A percentile compares a stretch with the other conserved stretches of the same genome.
Conservation (phyloP, 2,888 invertebrate species). For the Melanotus villosus region DNA sequence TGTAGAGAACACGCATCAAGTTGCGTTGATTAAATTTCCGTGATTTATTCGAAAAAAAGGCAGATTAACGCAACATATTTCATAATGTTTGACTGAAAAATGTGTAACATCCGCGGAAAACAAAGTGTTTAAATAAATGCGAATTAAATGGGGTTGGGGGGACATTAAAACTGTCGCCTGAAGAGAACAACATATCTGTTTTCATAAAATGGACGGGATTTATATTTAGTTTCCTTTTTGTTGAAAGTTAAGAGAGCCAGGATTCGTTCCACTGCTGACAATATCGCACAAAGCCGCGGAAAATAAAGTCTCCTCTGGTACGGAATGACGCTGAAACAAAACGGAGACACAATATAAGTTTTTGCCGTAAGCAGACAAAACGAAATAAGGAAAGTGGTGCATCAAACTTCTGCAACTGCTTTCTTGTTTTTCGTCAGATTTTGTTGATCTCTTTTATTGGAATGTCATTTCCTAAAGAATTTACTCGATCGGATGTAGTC, state of each 20-base stretch:
- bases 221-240: conserved; percentile 38
- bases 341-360: conserved; percentile 41
- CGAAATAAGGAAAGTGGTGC: conserved; percentile 28
- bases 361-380: conserved; percentile 35
- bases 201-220: conserved; percentile 40
- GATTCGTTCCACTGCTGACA: conserved; percentile 42
- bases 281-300: conserved; percentile 42
- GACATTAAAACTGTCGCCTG: conserved; percentile 19
- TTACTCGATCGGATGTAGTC: conserved; percentile 7
- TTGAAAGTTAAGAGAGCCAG: conserved; percentile 32
- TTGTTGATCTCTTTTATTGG: conserved; percentile 27
- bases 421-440: conserved; percentile 22
- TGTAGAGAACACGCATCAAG: no score
- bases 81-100: no score
- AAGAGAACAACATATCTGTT: conserved; percentile 41
- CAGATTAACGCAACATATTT: no score
- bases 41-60: no score
- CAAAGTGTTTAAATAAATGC: neutral
- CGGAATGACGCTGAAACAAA: conserved; percentile 38
- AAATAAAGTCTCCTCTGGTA: conserved; percentile 39
- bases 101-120: no score
- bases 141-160: neutral
- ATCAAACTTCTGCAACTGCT: conserved; percentile 41
- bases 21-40: no score
- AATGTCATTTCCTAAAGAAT: conserved; percentile 25